Evolutionary conservation across 2,113 vertebrate species (phyloP).

Genomic region (Struthidea cinerea): DNA sequence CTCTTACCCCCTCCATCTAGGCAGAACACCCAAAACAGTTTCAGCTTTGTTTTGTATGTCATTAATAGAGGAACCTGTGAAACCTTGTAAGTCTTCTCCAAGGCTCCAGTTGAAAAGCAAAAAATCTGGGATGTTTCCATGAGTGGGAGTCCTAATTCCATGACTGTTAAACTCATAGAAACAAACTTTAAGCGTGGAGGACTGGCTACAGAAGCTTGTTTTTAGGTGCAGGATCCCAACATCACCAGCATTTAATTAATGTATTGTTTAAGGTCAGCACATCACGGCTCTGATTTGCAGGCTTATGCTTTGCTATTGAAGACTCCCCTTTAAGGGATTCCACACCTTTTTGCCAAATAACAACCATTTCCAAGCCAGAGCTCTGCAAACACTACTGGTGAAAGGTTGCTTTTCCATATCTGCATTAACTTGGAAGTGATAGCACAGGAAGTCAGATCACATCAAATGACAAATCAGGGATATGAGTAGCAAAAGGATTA

Average conservation of each 20-base stretch:
- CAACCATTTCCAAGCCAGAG: not conserved
- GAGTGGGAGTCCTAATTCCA: not conserved
- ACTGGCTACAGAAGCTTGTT: not conserved
- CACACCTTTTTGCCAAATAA: not conserved
- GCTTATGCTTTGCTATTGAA: not conserved
- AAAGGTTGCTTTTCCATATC: not conserved
- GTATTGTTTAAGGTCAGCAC: not conserved
- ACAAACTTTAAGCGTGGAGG: not conserved
- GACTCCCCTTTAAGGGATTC: not conserved
- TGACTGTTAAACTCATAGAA: not conserved
- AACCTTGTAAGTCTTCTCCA: not conserved
- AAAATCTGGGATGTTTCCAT: not conserved
- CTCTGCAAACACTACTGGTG: not conserved
- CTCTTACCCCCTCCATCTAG: not conserved
- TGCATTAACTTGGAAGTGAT: not conserved
- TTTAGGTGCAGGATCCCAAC: not conserved
- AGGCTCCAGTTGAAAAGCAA: not conserved
- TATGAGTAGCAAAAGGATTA: not conserved
- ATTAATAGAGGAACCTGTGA: not conserved
- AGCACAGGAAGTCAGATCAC: not conserved
- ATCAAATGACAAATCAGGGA: not conserved
- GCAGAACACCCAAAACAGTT: not conserved
- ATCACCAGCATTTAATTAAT: not conserved
- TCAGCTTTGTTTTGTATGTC: not conserved
- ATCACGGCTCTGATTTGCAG: not conserved